Evolutionary conservation across 2,113 vertebrate species (phyloP).

Genomic region (Dromaius novaehollandiae): DNA sequence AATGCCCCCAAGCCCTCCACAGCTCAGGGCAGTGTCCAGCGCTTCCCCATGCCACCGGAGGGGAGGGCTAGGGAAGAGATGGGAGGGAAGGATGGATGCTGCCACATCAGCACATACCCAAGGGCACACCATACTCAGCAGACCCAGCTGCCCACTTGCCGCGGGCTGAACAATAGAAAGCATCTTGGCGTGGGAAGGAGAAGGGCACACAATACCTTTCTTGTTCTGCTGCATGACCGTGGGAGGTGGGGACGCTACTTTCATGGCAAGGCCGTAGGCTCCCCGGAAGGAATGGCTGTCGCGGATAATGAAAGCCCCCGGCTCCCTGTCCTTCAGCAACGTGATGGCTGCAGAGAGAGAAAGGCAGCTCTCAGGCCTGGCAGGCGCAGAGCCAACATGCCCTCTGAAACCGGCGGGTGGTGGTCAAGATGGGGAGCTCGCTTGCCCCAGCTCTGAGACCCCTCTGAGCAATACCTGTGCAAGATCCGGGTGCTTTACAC

Average conservation of each 20-base stretch:
- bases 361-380: background rate
- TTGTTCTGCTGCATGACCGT: conserved; percentile 88
- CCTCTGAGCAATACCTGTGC: background rate
- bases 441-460: background rate
- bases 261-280: conserved; percentile 96
- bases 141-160: background rate
- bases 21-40: background rate
- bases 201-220: conserved; percentile 85
- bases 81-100: background rate
- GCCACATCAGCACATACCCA: conserved; percentile 42
- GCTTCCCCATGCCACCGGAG: background rate
- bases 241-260: conserved; percentile 93
- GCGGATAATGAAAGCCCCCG: conserved; percentile 94
- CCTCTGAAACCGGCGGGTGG: background rate
- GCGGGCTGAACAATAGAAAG: background rate
- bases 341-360: conserved; percentile 82
- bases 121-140: background rate
- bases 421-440: fast-evolving
- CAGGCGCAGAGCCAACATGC: background rate
- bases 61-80: background rate
- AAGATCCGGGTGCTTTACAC: background rate
- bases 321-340: conserved; percentile 90
- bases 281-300: conserved; percentile 98
- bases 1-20: background rate
- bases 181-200: conserved; percentile 25